Base-by-base conservation (phyloP, 2,888 invertebrate genomes). In the Itoplectis maculator region DNA sequence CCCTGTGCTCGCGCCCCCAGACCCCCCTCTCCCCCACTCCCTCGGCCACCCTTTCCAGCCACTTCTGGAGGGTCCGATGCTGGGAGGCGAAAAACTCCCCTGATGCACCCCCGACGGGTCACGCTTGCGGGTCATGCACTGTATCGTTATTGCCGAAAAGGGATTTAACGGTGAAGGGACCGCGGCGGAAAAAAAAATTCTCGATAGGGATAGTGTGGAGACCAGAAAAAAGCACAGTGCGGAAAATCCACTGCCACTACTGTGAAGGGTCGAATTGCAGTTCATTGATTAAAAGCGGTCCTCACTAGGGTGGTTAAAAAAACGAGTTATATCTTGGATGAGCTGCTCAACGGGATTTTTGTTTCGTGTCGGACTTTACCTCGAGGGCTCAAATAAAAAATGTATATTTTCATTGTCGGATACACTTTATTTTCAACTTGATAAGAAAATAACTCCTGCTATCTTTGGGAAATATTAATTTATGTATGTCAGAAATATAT, bases 61-160 rank as follows among this genome's bases (percentile, higher is more conserved):
- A 68, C 51, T 77, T 77, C 61, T 61, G 37, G 74, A 74, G 59
- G 56, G 42, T 56, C 37, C 23, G 23, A 23, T 23, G 65, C 29
- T 35, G 45, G 59, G 47, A 49, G 9, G 51, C 42, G 59, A 47
- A 59, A 40, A 70, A 49, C 47, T 23, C 37, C 56, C 63, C 70
- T 70, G 54, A 69, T 54, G 69, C 75, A 63, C 69, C 69, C 61
- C 37, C 47, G 37, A 63, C 56, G 61, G 82, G 84, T 87, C 72
- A 66, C 69, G 74, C 69, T 88, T 89, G 88, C 88, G 88, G 88
- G 87, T 87, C 88, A 86, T 83, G 73, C 83, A 83, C 88, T 88
- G 87, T 88, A 86, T 88, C 88, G 88, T 88, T 88, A 88, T 84
- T 81, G 86, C 83, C 86, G 84, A 88, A 82, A 79, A 79, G 49